Base-by-base conservation (phyloP, 2,113 vertebrate species). In the Solea solea region DNA sequence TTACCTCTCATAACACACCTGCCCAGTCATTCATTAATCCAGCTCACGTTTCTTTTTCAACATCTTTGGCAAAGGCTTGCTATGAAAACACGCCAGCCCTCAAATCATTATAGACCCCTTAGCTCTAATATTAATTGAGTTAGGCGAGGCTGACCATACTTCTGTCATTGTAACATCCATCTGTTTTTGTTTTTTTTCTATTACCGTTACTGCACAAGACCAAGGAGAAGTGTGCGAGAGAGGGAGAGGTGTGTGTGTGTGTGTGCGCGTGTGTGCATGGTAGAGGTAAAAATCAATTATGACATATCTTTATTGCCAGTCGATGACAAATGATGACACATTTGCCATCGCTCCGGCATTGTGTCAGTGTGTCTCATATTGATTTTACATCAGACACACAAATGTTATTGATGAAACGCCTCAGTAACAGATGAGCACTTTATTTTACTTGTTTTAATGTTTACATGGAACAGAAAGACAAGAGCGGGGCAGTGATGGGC, bases 271-370 rank as follows among this genome's bases (percentile, higher is more conserved):
- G 58, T 45, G 12, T 27, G 57, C 16, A 39, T 7, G 16, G 51
- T 21, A n/a, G 40, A 62, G 65, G 60, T 46, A 67, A 85, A 90
- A 89, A 91, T 93, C 88, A 88, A 92, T 92, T 89, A 83, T 90
- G 90, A 92, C 90, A 90, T 82, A 86, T 91, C 89, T 92, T 92
- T 92, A 92, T 91, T 86, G 88, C 84, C 84, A 82, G 77, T 84
- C 78, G 42, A 91, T 90, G 89, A 93, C 86, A 88, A 89, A 91
- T 90, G 89, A 87, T 53, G 28, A 56, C 77, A 79, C 73, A 81
- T 86, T 86, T 90, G 71, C 89, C 84, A 87, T 85, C 62, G 80
- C 82, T 83, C 78, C 59, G 62, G 81, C 77, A 87, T 88, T 85
- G 82, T 86, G 82, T 87, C 86, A 82, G 76, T 81, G 86, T 78